These are phyloP conservation scores for Drosophila sordidapex DNA, from an alignment of 2,888 invertebrate genomes.

Conservation along the genomic window DNA sequence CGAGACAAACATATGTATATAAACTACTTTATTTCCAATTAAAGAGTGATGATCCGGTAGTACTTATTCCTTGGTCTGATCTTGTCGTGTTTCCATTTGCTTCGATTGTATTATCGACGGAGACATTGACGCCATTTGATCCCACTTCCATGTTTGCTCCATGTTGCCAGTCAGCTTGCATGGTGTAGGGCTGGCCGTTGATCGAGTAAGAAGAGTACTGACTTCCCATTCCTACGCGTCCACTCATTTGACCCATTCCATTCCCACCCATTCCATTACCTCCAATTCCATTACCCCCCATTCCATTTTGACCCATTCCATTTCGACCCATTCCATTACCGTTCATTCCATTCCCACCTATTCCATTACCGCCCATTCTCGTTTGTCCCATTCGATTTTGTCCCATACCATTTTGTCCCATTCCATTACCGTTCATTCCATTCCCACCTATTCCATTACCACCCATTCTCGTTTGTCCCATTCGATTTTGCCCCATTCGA, in stretches of 20 bases:
- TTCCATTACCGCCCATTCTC: neutral
- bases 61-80: conserved; percentile 6
- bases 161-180: conserved; percentile 18
- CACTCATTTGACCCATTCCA: conserved; percentile 16
- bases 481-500: neutral
- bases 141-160: conserved; percentile 18
- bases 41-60: conserved; percentile 11
- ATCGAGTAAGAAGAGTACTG: conserved; percentile 31
- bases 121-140: conserved; percentile 1
- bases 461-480: neutral
- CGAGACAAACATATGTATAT: neutral
- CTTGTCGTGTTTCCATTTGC: neutral
- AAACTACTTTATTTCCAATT: neutral
- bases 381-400: neutral
- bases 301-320: neutral
- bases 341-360: too few species aligned
- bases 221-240: neutral
- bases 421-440: conserved; percentile 2
- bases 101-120: conserved; percentile 9
- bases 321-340: neutral
- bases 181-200: conserved; percentile 29
- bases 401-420: neutral
- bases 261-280: neutral
- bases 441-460: neutral
- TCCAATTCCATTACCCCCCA: too few species aligned